A percentile compares a stretch with the other conserved stretches of the same genome.
These are phyloP conservation scores for Nomada goodeniana DNA, from an alignment of 2,888 invertebrate species.

Conservation along the genomic window DNA sequence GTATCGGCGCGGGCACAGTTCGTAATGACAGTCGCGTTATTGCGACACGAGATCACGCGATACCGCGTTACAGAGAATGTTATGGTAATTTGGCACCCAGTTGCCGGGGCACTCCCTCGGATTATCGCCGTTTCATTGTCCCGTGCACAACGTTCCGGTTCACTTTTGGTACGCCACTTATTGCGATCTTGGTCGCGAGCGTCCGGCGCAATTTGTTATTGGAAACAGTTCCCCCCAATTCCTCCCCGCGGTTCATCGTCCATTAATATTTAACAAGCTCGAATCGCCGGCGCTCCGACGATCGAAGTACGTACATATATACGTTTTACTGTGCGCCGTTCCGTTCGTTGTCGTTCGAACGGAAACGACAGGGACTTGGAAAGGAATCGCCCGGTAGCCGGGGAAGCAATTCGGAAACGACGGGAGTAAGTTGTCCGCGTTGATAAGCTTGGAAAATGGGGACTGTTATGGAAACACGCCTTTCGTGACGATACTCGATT, in stretches of 20 bases:
- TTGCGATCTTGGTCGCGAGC: constrained; percentile 11
- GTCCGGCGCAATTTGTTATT: constrained; percentile 24
- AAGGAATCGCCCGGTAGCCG: background rate
- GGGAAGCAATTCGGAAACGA: constrained; percentile 6
- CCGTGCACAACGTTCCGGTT: constrained; percentile 36
- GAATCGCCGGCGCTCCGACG: background rate
- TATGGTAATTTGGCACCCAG: constrained; percentile 52
- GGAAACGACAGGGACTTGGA: constrained; percentile 14
- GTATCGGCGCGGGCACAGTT: background rate
- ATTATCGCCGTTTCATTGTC: constrained; percentile 51
- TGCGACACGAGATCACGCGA: constrained; percentile 57
- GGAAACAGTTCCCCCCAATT: constrained; percentile 3
- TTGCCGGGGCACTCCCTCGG: constrained; percentile 17
- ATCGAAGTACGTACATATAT: too few species aligned
- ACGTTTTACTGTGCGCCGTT: background rate
- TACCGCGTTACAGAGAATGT: constrained; percentile 46
- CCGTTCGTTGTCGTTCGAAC: constrained; percentile 10
- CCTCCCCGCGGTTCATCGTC: background rate
- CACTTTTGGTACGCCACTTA: constrained; percentile 38
- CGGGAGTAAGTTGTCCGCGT: constrained; percentile 25
- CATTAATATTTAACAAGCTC: constrained; percentile 49
- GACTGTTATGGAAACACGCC: constrained; percentile 13
- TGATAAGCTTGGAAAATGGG: constrained; percentile 46
- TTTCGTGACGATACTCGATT: background rate
- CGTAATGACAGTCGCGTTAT: constrained; percentile 46